Evolutionary conservation across 2,888 invertebrate genomes (phyloP).

Genomic region (Bugulina stolonifera): DNA sequence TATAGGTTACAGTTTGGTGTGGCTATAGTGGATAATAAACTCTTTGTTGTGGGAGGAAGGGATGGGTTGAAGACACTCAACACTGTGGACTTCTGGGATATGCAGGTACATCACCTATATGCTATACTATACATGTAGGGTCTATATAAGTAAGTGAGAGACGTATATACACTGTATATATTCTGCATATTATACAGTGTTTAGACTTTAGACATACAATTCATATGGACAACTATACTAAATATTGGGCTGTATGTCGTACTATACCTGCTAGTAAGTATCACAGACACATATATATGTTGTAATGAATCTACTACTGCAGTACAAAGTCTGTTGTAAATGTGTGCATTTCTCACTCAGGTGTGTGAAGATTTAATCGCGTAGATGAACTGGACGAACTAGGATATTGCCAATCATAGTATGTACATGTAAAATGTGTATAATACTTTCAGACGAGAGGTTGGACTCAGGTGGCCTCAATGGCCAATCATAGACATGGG

Average conservation of each 20-base stretch:
- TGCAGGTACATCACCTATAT: background rate
- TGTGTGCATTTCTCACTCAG: no score
- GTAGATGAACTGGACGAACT: no score
- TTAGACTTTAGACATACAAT: background rate
- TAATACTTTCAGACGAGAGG: conserved; percentile 58
- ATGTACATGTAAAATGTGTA: background rate
- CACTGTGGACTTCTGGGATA: conserved; percentile 51
- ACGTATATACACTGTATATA: no score
- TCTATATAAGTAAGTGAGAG: no score
- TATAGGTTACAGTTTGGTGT: conserved; percentile 75
- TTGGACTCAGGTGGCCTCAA: conserved; percentile 74
- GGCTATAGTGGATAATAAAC: conserved; percentile 65
- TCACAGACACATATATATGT: no score
- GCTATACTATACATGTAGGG: background rate
- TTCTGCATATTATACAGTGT: no score
- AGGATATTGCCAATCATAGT: background rate
- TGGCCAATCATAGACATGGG: conserved; percentile 75
- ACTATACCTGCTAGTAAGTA: no score
- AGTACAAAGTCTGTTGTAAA: no score
- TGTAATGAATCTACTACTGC: no score
- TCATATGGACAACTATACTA: background rate
- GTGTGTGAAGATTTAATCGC: no score
- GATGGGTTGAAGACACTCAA: conserved; percentile 83
- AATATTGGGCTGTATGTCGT: background rate
- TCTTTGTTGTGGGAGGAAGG: conserved; percentile 81